Evolutionary conservation across 92 coral and sea anemone genomes (phyloP).

Genomic region (Epizoanthus rinbou): DNA sequence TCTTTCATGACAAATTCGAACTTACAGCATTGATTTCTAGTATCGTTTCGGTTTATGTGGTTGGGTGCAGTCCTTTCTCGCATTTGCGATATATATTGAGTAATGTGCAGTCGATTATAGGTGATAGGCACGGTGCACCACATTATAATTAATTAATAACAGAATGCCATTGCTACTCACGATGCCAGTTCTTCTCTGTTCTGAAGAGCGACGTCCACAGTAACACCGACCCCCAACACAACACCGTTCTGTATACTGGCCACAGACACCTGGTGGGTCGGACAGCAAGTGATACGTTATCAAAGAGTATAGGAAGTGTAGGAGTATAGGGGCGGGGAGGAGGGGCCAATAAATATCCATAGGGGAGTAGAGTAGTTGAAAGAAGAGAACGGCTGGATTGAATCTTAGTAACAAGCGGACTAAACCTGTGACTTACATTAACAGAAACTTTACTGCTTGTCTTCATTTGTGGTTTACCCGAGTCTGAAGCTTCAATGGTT

Average conservation of each 20-base stretch:
- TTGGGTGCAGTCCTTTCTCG: no score
- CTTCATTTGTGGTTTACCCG: constrained; percentile 30
- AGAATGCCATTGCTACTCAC: constrained; percentile 11
- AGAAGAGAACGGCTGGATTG: no score
- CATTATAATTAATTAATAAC: no score
- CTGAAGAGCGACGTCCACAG: constrained; percentile 19
- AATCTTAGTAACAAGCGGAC: background rate
- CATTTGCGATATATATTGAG: no score
- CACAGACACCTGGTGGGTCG: constrained; percentile 28
- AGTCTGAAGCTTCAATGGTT: constrained; percentile 53
- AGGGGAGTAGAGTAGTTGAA: no score
- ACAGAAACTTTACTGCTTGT: constrained; percentile 3
- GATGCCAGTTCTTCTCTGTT: constrained; percentile 20
- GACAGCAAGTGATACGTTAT: background rate
- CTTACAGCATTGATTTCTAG: no score
- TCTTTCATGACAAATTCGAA: no score
- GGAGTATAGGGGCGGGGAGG: no score
- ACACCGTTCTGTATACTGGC: constrained; percentile 21
- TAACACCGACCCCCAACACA: constrained; percentile 3
- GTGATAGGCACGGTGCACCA: no score
- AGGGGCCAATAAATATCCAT: no score
- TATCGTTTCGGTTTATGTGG: no score
- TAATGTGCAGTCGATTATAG: no score
- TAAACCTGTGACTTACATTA: constrained; percentile 2
- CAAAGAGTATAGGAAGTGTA: background rate